These are phyloP conservation scores for Paramuricea clavata DNA, from an alignment of 92 coral and sea anemone genomes.

Conservation along the genomic window DNA sequence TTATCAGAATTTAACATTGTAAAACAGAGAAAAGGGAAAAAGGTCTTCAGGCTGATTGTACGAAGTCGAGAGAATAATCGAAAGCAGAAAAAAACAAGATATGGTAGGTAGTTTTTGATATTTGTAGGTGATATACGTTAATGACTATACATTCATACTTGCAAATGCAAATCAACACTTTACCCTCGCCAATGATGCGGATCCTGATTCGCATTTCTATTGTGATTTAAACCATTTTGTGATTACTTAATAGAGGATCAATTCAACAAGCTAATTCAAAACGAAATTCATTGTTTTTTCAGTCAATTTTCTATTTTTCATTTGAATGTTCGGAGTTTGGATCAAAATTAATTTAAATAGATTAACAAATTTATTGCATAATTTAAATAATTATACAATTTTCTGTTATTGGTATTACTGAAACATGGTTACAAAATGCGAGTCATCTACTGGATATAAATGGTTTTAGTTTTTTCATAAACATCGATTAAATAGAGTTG, in stretches of 20 bases:
- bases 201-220: not conserved
- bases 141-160: too few relatives aligned
- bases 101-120: too few relatives aligned
- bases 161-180: not conserved
- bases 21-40: too few relatives aligned
- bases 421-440: too few relatives aligned
- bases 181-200: not conserved
- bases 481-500: not conserved
- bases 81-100: too few relatives aligned
- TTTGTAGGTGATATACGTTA: too few relatives aligned
- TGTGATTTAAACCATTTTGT: not conserved
- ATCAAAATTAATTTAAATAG: not conserved
- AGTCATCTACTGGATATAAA: not conserved
- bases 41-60: too few relatives aligned
- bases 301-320: not conserved
- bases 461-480: conserved; percentile 10
- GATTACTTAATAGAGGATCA: too few relatives aligned
- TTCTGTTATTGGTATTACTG: too few relatives aligned
- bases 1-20: too few relatives aligned
- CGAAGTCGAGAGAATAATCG: too few relatives aligned
- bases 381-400: conserved; percentile 4
- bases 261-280: not conserved
- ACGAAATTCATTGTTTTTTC: not conserved
- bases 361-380: not conserved
- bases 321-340: not conserved